phyloP scores from a whole-genome alignment of 2,888 invertebrate genomes.

The Cataglyphis livida region DNA sequence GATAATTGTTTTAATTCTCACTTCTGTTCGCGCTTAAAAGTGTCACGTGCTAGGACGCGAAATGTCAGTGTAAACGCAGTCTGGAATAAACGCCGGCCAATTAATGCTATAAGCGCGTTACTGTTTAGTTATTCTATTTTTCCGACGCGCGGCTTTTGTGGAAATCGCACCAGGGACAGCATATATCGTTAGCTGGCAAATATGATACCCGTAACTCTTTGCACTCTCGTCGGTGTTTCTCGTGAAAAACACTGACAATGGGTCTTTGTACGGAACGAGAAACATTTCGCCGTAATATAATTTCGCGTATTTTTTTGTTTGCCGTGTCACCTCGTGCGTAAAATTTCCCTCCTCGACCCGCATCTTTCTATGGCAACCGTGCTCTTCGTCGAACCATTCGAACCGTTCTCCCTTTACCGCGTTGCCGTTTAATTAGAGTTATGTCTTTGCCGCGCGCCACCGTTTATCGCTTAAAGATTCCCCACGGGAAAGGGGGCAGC shows the following conservation, averaged over 20 bases:
- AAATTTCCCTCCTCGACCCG: not conserved
- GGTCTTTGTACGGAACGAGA: constrained; percentile 22
- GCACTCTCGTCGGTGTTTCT: not conserved
- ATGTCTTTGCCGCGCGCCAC: not conserved
- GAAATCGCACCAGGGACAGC: constrained; percentile 38
- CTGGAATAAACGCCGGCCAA: constrained; percentile 7
- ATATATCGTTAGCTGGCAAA: constrained; percentile 15
- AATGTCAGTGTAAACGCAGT: constrained; percentile 3
- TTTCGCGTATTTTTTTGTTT: constrained; percentile 12
- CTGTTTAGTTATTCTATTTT: constrained; percentile 25
- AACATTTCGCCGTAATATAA: constrained; percentile 48
- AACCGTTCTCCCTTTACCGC: constrained; percentile 27
- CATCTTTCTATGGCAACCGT: constrained; percentile 1
- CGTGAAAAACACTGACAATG: constrained; percentile 10
- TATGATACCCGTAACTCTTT: constrained; percentile 27
- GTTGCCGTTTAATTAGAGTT: constrained; percentile 66
- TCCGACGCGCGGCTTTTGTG: constrained; percentile 24
- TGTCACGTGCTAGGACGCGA: not conserved
- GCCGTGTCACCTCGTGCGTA: not conserved
- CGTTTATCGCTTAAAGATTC: constrained; percentile 37
- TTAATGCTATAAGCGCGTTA: constrained; percentile 43
- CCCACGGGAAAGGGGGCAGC: constrained; percentile 10
- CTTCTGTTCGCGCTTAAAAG: not conserved
- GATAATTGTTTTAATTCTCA: constrained; percentile 27
- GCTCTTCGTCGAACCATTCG: constrained; percentile 28